Conservation (phyloP, 2,113 vertebrate genomes). For the Malurus melanocephalus region DNA sequence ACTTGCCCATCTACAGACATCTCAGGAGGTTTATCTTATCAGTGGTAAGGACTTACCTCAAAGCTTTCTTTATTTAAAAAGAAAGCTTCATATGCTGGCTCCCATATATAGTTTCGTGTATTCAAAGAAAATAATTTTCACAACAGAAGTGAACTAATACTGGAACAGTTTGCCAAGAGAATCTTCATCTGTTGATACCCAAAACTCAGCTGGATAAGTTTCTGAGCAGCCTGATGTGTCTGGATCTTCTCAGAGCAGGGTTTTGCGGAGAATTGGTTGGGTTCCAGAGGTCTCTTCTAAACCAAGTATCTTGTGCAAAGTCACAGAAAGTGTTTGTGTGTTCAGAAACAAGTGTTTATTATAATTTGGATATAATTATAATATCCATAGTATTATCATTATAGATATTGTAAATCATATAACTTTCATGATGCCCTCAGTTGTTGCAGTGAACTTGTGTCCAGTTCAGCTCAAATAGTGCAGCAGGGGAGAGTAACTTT, state of each 20-base stretch:
- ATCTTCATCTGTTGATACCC: background rate
- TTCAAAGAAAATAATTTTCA: background rate
- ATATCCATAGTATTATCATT: too few species aligned
- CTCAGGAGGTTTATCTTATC: conserved; percentile 94
- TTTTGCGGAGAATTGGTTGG: background rate
- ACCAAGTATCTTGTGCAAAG: background rate
- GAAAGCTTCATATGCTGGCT: background rate
- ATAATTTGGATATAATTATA: too few species aligned
- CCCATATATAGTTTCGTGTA: background rate
- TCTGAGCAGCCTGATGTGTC: background rate
- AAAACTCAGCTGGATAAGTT: background rate
- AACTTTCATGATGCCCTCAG: background rate
- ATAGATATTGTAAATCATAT: rapidly evolving
- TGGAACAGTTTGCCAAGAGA: background rate
- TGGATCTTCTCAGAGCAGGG: background rate
- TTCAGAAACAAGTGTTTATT: background rate
- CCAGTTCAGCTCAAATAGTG: background rate
- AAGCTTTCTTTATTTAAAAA: background rate
- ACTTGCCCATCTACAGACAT: conserved; percentile 93
- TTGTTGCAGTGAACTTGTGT: background rate
- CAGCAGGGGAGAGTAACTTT: background rate
- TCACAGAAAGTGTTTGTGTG: background rate
- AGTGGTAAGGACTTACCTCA: conserved; percentile 78
- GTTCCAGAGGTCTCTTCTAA: background rate
- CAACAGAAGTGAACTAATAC: background rate